phyloP scores from a whole-genome alignment of 2,113 vertebrate genomes.

The Chroicocephalus ridibundus region DNA sequence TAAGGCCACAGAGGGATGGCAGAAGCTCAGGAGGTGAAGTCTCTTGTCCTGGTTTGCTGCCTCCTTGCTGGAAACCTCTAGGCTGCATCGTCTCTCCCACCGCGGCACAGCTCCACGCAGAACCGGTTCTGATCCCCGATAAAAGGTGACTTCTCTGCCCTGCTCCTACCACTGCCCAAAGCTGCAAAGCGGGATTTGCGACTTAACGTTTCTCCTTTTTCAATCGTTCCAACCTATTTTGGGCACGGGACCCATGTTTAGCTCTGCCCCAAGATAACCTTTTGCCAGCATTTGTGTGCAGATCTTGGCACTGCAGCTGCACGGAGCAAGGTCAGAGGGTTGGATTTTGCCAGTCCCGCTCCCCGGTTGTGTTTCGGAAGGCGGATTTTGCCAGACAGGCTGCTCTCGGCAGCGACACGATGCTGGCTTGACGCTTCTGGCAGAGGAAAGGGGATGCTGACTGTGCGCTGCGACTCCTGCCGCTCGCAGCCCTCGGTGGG shows the following conservation, averaged over 20 bases:
- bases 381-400: neutral
- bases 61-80: neutral
- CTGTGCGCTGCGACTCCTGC: neutral
- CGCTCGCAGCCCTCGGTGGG: neutral
- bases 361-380: fast-evolving
- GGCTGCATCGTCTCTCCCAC: neutral
- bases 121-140: neutral
- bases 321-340: neutral
- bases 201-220: neutral
- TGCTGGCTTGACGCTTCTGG: neutral
- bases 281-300: neutral
- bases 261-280: conserved; percentile 44
- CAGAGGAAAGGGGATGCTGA: neutral
- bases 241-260: neutral
- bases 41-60: neutral
- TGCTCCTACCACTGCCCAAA: neutral
- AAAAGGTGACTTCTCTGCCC: neutral
- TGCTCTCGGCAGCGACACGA: fast-evolving
- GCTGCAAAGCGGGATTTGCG: neutral
- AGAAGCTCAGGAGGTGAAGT: neutral
- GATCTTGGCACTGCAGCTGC: neutral
- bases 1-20: neutral
- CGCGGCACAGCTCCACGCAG: fast-evolving
- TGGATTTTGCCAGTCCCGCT: neutral
- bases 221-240: conserved; percentile 20